Base-by-base conservation (phyloP, 1,140 invertebrate genomes). In the Drosophila fuyamai region DNA sequence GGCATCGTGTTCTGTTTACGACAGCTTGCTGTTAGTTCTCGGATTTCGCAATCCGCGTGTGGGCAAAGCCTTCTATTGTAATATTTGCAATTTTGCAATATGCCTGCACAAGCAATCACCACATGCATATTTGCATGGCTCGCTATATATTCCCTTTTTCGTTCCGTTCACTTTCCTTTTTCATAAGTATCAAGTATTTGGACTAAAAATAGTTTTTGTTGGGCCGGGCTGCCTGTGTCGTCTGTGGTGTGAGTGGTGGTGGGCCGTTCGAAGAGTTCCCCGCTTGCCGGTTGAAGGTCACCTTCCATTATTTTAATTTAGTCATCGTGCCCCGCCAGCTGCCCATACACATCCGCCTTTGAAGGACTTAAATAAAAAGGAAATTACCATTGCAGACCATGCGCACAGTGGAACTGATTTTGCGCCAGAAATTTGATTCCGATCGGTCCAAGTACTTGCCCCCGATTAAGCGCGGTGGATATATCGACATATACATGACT, bases 401-500 rank as follows among this genome's bases (percentile, higher is more conserved):
- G 93, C 95, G 94, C 92, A 93, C 94, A 91, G 94, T 97, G 94
- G 96, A 97, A 95, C 94, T 94, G 91, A 95, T 95, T 90, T 93
- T 97, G 93, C 94, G 94, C 90, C 94, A 95, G 92, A 94, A 94
- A 92, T 94, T 97, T 93, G 94, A 95, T 93, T 95, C 95, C 91
- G 94, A 94, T 91, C 94, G 96, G 91, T 95, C 95, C 92, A 97
- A 97, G 94, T 94, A 96, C 92, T 95, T 97, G 91, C 96, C 96
- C 92, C 94, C 96, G 63, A 94, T 97, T 92, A 96, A 96, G 94
- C 94, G 96, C 93, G 96, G 96, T 90, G 95, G 96, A 93, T 94
- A 95, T 93, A 95, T 96, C 93, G 96, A 97, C 94, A 95, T 96
- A 90, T 97, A 97, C 94, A 94, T 96, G 93, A 96, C 95, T 93